Evolutionary conservation across 2,888 invertebrate species (phyloP).

Genomic region (Trichogramma dendrolimi): DNA sequence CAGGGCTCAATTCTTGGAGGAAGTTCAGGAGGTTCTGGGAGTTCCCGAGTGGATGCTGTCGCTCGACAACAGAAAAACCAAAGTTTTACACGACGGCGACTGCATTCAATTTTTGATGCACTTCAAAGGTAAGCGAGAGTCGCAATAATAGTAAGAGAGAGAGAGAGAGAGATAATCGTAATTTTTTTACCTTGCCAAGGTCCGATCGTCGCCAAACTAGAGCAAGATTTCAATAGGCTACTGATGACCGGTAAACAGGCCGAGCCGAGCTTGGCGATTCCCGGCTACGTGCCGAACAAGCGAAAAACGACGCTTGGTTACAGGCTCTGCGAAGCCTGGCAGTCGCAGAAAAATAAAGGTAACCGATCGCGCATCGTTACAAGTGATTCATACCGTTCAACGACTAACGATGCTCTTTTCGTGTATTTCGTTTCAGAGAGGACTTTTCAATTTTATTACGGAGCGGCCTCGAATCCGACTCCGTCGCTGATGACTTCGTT

Average conservation of each 20-base stretch:
- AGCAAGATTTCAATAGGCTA: slow-evolving; percentile 74
- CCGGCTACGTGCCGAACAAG: slow-evolving; percentile 70
- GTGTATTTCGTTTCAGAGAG: no score
- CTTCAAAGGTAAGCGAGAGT: slow-evolving; percentile 62
- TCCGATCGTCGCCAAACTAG: slow-evolving; percentile 72
- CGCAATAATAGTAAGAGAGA: not conserved
- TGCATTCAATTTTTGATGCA: slow-evolving; percentile 84
- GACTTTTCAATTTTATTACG: no score
- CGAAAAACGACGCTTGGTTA: slow-evolving; percentile 70
- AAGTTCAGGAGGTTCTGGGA: slow-evolving; percentile 75
- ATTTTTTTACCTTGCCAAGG: slow-evolving; percentile 50
- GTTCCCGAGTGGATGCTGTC: slow-evolving; percentile 87
- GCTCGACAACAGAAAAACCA: slow-evolving; percentile 77
- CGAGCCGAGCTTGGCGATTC: slow-evolving; percentile 71
- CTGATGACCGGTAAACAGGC: slow-evolving; percentile 71
- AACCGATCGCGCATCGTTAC: no score
- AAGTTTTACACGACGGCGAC: slow-evolving; percentile 69
- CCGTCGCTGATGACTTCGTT: no score
- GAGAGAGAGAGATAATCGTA: slow-evolving; percentile 1
- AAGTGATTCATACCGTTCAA: no score
- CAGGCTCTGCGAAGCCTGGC: slow-evolving; percentile 68
- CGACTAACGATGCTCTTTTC: no score
- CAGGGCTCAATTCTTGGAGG: slow-evolving; percentile 80
- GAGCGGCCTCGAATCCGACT: no score
- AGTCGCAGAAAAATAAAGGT: no score